Evolutionary conservation across 2,113 vertebrate genomes (phyloP), one percentile per base, ranked within the genome.

Genomic region (Ailurus styani): DNA sequence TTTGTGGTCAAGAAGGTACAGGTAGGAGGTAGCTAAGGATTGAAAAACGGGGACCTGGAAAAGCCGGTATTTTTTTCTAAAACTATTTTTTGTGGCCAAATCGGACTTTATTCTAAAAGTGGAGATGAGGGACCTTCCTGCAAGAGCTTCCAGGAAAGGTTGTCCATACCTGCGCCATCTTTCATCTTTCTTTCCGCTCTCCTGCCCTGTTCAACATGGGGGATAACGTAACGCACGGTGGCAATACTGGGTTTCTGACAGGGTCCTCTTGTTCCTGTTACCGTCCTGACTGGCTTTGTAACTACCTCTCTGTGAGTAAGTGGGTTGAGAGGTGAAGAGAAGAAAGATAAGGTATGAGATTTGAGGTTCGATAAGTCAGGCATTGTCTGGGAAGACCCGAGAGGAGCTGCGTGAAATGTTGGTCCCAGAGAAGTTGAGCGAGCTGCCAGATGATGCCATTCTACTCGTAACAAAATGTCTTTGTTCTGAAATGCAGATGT

Each of bases 401-500:
- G 57, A 90, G 75, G 27, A 27, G 23, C 57, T 96, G 31, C 27
- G 2, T 72, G 87, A 96, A 96, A 8, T 87, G 21, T 37, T 89
- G 87, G 57, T 72, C 75, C 45, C 62, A 23, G 77, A 88, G 47
- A 96, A 91, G 82, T 25, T 52, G 77, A 81, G 75, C 75, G 82
- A 95, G 55, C 72, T 90, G 86, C 96, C 83, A 90, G 77, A 87
- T 60, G 52, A 97, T 45, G 62, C 91, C 42, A 34, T 85, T 87
- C 2, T 29, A 18, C 77, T 85, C 60, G 23, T 25, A 79, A 75
- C 88, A 95, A 62, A 83, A 57, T 60, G 64, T 60, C 90, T 97
- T 96, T 97, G 93, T 97, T 95, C 96, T 96, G 75, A 96, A 93
- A 85, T 78, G 75, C 83, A 95, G 92, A 73, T 96, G 83, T 89